A percentile compares a stretch with the other conserved stretches of the same genome.
Evolutionary conservation across 2,888 invertebrate species (phyloP).

Genomic region (Rhimphoctona megacephalus): DNA sequence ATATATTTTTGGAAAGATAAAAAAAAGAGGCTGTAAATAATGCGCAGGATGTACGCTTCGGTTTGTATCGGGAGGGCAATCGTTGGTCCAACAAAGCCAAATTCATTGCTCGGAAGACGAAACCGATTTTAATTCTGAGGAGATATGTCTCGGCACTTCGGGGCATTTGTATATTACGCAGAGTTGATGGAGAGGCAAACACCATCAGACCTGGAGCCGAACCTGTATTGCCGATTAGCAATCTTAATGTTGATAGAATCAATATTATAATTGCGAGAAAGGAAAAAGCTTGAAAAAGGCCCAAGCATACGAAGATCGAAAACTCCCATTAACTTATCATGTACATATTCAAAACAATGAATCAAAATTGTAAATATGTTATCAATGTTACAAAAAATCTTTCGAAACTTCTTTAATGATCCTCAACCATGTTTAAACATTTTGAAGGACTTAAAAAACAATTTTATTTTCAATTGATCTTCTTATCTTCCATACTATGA

Average conservation of each 20-base stretch:
- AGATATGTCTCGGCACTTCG: constrained; percentile 65
- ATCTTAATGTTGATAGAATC: constrained; percentile 41
- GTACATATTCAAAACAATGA: neutral
- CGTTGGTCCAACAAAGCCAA: constrained; percentile 25
- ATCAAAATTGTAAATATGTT: neutral
- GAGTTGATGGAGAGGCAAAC: constrained; percentile 54
- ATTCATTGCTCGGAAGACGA: constrained; percentile 28
- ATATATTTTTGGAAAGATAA: constrained; percentile 46
- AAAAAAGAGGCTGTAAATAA: constrained; percentile 65
- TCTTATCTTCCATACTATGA: neutral
- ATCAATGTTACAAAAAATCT: neutral
- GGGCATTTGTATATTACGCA: constrained; percentile 73
- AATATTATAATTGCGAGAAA: constrained; percentile 1
- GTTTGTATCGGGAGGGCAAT: constrained; percentile 52
- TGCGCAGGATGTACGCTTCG: constrained; percentile 67
- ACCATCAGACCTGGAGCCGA: constrained; percentile 76
- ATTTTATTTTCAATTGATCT: neutral
- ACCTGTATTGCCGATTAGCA: constrained; percentile 63
- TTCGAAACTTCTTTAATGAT: neutral
- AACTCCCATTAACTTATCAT: neutral
- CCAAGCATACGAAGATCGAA: neutral
- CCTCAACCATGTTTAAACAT: neutral
- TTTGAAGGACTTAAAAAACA: neutral
- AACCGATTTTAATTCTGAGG: constrained; percentile 54
- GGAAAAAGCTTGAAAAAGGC: constrained; percentile 3